Percentiles rank a stretch among this genome's conserved stretches.
These are phyloP conservation scores for Subacronicta megacephala DNA, from an alignment of 2,888 invertebrate species.

Conservation along the genomic window DNA sequence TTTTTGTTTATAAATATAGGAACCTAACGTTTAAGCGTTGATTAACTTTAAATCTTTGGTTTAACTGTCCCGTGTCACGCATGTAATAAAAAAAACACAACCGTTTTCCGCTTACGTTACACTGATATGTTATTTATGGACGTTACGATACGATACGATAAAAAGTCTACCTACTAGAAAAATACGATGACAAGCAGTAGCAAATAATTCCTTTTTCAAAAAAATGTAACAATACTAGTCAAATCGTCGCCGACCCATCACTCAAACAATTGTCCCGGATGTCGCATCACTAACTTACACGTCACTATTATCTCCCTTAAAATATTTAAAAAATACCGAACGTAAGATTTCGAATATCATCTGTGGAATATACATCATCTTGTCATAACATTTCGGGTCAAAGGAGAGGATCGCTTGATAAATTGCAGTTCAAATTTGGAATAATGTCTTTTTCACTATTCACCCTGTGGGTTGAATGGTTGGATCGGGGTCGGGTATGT, in stretches of 20 bases:
- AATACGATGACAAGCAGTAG: conserved; percentile 71
- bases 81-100: background rate
- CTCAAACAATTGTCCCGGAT: conserved; percentile 83
- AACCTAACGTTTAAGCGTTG: background rate
- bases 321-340: conserved; percentile 74
- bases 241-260: conserved; percentile 74
- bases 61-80: background rate
- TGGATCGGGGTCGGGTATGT: conserved; percentile 70
- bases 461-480: conserved; percentile 74
- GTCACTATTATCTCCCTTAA: conserved; percentile 59
- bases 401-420: conserved; percentile 86
- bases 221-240: conserved; percentile 65
- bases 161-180: conserved; percentile 31
- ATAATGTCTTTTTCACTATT: conserved; percentile 89
- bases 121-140: background rate
- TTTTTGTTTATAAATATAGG: background rate
- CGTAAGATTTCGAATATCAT: conserved; percentile 85
- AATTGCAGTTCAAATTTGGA: conserved; percentile 87
- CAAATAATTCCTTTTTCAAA: conserved; percentile 54
- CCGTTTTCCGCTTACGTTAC: conserved; percentile 5
- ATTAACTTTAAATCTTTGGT: too few relatives aligned
- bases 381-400: conserved; percentile 89
- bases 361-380: conserved; percentile 85
- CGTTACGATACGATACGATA: background rate
- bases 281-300: conserved; percentile 79